Percentiles rank a stretch among this genome's conserved stretches.
These are phyloP conservation scores for Coremacera marginata DNA, from an alignment of 2,888 invertebrate species.

Conservation along the genomic window DNA sequence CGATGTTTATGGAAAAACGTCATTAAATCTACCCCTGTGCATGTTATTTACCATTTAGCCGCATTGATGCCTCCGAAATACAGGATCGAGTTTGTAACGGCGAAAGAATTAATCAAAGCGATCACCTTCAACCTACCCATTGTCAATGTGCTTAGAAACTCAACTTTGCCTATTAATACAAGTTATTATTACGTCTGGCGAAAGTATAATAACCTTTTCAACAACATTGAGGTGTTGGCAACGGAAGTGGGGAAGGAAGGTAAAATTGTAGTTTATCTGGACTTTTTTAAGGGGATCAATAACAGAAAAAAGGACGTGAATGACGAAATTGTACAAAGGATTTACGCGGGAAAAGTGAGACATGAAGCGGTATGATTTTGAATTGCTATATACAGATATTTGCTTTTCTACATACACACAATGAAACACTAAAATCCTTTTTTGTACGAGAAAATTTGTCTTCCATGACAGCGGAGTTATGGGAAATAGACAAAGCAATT, in stretches of 20 bases:
- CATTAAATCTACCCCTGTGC: not conserved
- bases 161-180: not conserved
- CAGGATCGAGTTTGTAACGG: not conserved
- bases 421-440: no score
- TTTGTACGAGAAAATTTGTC: no score
- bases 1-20: not conserved
- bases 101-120: not conserved
- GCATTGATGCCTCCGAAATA: not conserved
- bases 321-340: no score
- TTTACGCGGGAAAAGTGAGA: no score
- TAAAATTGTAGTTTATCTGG: conserved; percentile 1
- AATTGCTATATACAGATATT: no score
- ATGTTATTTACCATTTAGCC: not conserved
- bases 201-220: not conserved
- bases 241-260: not conserved
- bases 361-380: no score
- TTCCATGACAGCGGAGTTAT: no score
- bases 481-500: no score
- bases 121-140: not conserved
- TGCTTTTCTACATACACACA: no score
- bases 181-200: not conserved
- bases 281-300: conserved; percentile 16
- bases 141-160: not conserved
- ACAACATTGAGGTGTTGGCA: not conserved
- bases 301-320: no score